phyloP scores from a whole-genome alignment of 2,797 vertebrate species.

The Karalla daura region DNA sequence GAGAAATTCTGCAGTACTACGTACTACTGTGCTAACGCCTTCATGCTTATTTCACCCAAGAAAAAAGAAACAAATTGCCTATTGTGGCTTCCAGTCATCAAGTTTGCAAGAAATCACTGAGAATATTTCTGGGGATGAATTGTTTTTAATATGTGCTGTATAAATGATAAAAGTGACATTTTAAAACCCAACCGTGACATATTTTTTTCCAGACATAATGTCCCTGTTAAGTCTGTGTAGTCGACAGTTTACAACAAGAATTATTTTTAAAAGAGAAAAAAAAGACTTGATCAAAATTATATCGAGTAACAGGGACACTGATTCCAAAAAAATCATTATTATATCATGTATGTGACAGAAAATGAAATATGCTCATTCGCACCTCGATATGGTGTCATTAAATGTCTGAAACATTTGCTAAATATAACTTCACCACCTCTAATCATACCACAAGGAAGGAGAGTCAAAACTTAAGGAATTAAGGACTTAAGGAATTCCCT shows the following conservation, averaged over 20 bases:
- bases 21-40: neutral
- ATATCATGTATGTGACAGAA: neutral
- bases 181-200: neutral
- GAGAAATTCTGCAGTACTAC: neutral
- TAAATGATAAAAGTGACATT: neutral
- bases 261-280: neutral
- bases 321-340: neutral
- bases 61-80: neutral
- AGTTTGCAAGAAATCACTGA: neutral
- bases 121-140: neutral
- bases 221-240: neutral
- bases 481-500: no score
- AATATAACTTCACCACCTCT: slow-evolving; percentile 2
- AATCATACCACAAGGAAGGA: no score
- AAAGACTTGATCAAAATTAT: neutral
- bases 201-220: neutral
- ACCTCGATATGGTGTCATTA: neutral
- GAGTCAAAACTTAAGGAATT: no score
- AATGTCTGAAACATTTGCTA: slow-evolving; percentile 3
- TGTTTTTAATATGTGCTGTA: neutral
- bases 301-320: neutral
- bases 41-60: neutral
- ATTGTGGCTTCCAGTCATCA: neutral
- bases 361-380: neutral
- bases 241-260: neutral